Conservation (phyloP, 2,888 invertebrate species). For the Auanema freiburgensis region DNA sequence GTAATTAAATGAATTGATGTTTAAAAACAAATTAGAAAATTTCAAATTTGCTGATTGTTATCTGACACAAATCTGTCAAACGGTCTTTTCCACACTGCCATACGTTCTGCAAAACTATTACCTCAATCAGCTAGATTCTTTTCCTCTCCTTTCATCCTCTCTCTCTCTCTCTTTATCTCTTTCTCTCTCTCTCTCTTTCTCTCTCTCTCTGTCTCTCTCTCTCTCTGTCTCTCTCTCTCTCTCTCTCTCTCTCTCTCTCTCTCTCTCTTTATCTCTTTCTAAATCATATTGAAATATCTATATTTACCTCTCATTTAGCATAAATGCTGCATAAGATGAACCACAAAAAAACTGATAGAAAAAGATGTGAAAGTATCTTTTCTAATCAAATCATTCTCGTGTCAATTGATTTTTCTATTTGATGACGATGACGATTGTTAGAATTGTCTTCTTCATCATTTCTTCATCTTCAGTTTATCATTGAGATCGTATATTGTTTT, state of each 20-base stretch:
- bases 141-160: conserved; percentile 9
- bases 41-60: not conserved
- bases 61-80: conserved; percentile 1
- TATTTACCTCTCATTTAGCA: no score
- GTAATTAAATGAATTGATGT: no score
- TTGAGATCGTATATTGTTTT: not conserved
- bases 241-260: conserved; percentile 6
- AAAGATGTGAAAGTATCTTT: not conserved
- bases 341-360: not conserved
- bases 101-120: not conserved
- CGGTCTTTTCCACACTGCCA: not conserved
- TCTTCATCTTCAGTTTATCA: not conserved
- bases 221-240: conserved; percentile 6
- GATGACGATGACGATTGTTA: no score
- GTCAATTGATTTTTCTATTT: not conserved
- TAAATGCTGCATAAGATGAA: no score
- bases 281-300: no score
- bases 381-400: not conserved
- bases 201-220: conserved; percentile 9
- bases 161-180: not conserved
- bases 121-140: not conserved
- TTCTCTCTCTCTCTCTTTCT: conserved; percentile 9
- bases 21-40: no score
- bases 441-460: not conserved
- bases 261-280: conserved; percentile 1